phyloP scores from a whole-genome alignment of 2,113 vertebrate species.

The Pluvianellus socialis region DNA sequence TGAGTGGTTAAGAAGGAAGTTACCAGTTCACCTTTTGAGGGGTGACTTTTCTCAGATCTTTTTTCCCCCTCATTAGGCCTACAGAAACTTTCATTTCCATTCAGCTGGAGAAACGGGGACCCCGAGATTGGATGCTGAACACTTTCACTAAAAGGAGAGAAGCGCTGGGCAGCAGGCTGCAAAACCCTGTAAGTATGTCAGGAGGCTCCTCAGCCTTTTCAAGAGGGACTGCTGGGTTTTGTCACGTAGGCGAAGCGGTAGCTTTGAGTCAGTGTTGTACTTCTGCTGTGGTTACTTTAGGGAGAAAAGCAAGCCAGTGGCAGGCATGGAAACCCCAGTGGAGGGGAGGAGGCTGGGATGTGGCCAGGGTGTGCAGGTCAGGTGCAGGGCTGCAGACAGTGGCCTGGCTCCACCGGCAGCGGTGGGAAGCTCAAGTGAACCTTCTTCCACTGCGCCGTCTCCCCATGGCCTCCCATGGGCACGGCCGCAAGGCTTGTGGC shows the following conservation, averaged over 20 bases:
- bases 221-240: background rate
- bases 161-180: slow-evolving; percentile 17
- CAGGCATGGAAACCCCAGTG: background rate
- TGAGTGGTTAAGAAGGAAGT: background rate
- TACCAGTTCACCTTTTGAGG: background rate
- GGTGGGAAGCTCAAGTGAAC: background rate
- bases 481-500: accelerated
- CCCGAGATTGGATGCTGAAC: slow-evolving; percentile 72
- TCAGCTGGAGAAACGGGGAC: slow-evolving; percentile 75
- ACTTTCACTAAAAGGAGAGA: slow-evolving; percentile 71
- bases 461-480: accelerated
- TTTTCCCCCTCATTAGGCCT: slow-evolving; percentile 34
- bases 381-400: background rate
- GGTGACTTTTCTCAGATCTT: background rate
- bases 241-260: accelerated
- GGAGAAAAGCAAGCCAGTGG: background rate
- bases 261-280: background rate
- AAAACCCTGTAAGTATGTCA: slow-evolving; percentile 62
- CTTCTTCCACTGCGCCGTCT: background rate
- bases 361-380: background rate
- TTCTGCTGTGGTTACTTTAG: background rate
- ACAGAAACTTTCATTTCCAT: slow-evolving; percentile 79
- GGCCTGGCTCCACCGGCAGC: background rate
- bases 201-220: background rate
- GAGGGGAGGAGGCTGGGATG: background rate